Base-by-base conservation (phyloP, 1,140 invertebrate species). In the Sipha flava region DNA sequence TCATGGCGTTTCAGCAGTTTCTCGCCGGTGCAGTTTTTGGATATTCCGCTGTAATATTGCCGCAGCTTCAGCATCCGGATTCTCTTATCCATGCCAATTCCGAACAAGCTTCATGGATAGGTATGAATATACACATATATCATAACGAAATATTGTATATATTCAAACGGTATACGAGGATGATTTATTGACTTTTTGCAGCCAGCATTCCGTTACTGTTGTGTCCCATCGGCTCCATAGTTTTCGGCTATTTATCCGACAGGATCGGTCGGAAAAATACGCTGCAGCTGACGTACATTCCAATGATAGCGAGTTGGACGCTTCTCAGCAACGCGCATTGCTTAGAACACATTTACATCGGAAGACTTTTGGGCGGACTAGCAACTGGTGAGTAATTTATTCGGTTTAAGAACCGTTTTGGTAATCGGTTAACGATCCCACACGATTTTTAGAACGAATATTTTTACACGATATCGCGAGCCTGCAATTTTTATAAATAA, bases 231-330 rank as follows among this genome's bases (percentile, higher is more conserved):
- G 89, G 89, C 31, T 87, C 88, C 0, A 77, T 89, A 0, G 70
- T 88, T 16, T 85, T 86, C 23, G 87, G 89, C 3, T 88, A 87
- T 68, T 80, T 90, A 23, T 89, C 91, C 85, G 91, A 92, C 82
- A 87, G 86, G 83, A 88, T 88, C 83, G 92, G 92, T 1, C 83
- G 91, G 18, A 91, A 89, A 84, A 83, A 80, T 52, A 85, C 89
- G 3, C 86, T 90, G 40, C 84, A 90, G 16, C 40, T 89, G 0
- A 86, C 87, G 1, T 87, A 87, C 23, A 16, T 91, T 12, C 59
- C 83, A 85, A 85, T 88, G 1, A 83, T 91, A 18, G 83, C 88
- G 12, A 81, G 87, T 2, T 84, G 88, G 23, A 87, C 87, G 16
- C 31, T 88, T 12, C 86, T 89, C 14, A 89, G 87, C 62, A 81